phyloP scores from a whole-genome alignment of 2,888 invertebrate genomes.

The Epirrhoe tristata region DNA sequence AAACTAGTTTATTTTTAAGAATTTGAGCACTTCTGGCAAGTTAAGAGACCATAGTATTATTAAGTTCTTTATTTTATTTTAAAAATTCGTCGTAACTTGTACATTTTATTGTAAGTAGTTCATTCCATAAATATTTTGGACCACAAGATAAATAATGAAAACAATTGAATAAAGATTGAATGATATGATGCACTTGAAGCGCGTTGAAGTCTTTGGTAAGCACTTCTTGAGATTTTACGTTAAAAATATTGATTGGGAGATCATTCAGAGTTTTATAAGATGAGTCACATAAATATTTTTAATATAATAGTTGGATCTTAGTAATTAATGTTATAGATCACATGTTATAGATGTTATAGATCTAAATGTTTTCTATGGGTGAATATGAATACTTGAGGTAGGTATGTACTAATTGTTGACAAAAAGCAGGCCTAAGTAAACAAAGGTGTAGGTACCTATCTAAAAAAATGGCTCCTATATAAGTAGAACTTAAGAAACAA shows the following conservation, averaged over 20 bases:
- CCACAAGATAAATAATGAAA: not conserved
- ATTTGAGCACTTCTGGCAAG: not conserved
- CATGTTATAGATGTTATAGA: too few relatives aligned
- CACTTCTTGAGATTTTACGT: slow-evolving; percentile 4
- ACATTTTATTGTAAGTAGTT: not conserved
- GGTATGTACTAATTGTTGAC: too few relatives aligned
- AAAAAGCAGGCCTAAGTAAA: too few relatives aligned
- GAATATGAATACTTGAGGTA: too few relatives aligned
- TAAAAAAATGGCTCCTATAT: too few relatives aligned
- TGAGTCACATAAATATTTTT: too few relatives aligned
- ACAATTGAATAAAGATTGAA: not conserved
- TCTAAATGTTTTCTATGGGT: too few relatives aligned
- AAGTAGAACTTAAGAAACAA: too few relatives aligned
- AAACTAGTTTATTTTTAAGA: not conserved
- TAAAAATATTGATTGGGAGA: slow-evolving; percentile 1
- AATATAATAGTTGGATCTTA: too few relatives aligned
- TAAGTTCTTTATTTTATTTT: not conserved
- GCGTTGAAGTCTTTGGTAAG: slow-evolving; percentile 34
- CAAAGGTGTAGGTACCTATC: not conserved
- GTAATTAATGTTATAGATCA: too few relatives aligned
- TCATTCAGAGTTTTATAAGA: not conserved
- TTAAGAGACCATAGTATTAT: not conserved
- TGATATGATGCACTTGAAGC: slow-evolving; percentile 20
- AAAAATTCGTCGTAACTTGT: not conserved
- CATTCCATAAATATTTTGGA: not conserved